Evolutionary conservation across 2,888 invertebrate species (phyloP).

Genomic region (Nymphalis polychloros): DNA sequence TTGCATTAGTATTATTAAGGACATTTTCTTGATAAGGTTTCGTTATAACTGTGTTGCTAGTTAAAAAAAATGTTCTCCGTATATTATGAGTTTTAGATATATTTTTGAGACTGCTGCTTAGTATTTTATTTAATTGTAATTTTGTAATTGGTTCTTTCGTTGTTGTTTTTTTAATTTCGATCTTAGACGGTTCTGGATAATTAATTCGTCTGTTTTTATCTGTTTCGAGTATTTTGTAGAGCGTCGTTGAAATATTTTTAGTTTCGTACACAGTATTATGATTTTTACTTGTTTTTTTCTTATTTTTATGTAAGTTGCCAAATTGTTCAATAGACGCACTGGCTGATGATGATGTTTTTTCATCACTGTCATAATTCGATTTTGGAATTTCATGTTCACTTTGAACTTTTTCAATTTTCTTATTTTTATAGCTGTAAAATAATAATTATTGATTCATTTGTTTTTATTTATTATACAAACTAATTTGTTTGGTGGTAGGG

Average conservation of each 20-base stretch:
- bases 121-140: not conserved
- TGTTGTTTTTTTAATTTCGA: not conserved
- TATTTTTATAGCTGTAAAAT: no score
- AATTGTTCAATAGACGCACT: constrained; percentile 27
- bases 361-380: not conserved
- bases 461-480: no score
- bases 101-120: not conserved
- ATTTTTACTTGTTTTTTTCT: not conserved
- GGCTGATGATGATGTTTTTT: not conserved
- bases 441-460: no score
- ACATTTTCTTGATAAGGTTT: no score
- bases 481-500: no score
- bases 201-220: not conserved
- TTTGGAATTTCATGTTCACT: not conserved
- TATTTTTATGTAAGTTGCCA: constrained; percentile 27
- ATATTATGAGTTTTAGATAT: not conserved
- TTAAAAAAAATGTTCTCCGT: no score
- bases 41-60: no score
- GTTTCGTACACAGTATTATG: not conserved
- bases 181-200: no score
- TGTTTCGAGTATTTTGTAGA: not conserved
- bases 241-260: not conserved
- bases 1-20: no score
- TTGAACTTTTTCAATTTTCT: not conserved
- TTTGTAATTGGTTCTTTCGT: not conserved